Evolutionary conservation across 2,113 vertebrate genomes (phyloP).

Genomic region (Indicator maculatus): DNA sequence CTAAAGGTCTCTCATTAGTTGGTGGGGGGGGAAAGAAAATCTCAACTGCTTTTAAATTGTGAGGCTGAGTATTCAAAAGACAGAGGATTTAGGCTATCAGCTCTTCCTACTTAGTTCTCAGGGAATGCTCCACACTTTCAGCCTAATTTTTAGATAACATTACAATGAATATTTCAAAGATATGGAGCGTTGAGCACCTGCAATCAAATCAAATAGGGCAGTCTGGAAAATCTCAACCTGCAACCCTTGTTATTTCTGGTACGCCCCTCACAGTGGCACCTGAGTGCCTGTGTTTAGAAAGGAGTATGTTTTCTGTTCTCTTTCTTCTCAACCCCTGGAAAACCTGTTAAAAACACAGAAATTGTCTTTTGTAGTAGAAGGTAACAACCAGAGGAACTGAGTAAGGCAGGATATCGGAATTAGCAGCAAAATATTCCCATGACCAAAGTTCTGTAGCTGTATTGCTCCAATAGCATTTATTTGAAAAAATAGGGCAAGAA

Average conservation of each 20-base stretch:
- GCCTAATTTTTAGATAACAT: constrained; percentile 13
- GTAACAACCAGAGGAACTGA: neutral
- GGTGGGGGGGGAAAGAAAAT: neutral
- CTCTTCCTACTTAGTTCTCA: neutral
- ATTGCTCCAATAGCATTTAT: neutral
- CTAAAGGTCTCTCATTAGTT: neutral
- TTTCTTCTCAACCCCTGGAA: neutral
- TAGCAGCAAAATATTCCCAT: neutral
- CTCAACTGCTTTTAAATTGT: neutral
- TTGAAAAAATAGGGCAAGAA: constrained; percentile 9
- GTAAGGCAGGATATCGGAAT: neutral
- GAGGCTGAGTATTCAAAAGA: neutral
- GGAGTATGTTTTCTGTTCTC: neutral
- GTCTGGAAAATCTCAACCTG: neutral
- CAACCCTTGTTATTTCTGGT: neutral
- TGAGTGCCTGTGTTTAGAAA: neutral
- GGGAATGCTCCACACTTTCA: neutral
- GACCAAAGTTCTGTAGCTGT: neutral
- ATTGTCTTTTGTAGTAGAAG: neutral
- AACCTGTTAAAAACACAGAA: neutral
- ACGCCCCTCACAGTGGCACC: neutral
- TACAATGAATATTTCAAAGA: constrained; percentile 27
- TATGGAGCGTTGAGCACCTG: neutral
- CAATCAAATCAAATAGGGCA: neutral
- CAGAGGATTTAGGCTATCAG: neutral